Evolutionary conservation across 1,140 invertebrate species (phyloP), one percentile per base, ranked within the genome.

Genomic region (Armadillidium nasatum): DNA sequence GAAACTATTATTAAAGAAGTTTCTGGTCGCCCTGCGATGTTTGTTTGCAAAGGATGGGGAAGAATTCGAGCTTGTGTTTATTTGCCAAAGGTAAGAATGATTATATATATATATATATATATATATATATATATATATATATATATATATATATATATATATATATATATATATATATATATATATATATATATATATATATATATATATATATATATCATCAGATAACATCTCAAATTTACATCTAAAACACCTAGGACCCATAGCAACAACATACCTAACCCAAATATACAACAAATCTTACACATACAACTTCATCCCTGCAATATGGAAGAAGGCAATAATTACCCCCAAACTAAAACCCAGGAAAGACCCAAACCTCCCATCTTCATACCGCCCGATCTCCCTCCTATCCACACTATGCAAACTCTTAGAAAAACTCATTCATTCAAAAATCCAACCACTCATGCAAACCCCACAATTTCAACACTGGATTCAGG

Each of bases 1-100:
- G 50, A 60, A 60, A 60, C 50, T 60, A 60, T 60, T 19, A 60
- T 60, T 13, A 60, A 60, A 60, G 50, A 60, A 13, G 50, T 60
- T 13, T 60, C 50, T 15, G 50, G 19, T 7, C 11, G 50, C 11
- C 50, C 50, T 7, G 50, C 50, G 4, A 7, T 19, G 0, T 60
- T 60, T 7, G 50, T 60, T 15, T 60, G 50, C 7, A 60, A 60
- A 19, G 50, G 50, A 15, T 60, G 50, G 50, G 50, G 50, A 60
- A 60, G 50, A 19, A 19, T 60, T 60, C 11, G 50, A 60, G 50
- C 50, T 60, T 60, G 50, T 19, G 19, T 60, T 60, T 60, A 60
- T 60, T 15, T 60, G 11, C 50, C 50, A 13, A 7, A 60, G 50
- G 50, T 60, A 60, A 60, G 19, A 4, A 7, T 60, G 11, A 15